phyloP scores from a whole-genome alignment of 2,888 invertebrate species.

The Cloeon dipterum region DNA sequence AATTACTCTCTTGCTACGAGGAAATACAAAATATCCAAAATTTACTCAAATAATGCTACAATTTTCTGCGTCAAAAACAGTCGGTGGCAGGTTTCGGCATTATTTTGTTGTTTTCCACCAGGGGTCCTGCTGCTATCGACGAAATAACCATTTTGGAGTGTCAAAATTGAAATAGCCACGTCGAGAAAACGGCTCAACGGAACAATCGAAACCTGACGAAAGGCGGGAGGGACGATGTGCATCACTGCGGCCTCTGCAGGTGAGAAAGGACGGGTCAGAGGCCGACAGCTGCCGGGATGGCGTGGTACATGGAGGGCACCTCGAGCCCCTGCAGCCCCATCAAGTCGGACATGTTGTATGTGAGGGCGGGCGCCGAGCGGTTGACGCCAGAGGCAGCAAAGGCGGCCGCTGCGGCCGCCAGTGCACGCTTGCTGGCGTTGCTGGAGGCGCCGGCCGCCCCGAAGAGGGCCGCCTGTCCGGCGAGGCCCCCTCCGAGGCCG shows the following conservation, averaged over 20 bases:
- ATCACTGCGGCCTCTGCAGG: constrained; percentile 16
- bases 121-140: no score
- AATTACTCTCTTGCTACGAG: no score
- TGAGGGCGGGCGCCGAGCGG: constrained; percentile 15
- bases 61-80: no score
- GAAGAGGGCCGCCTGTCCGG: not conserved
- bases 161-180: no score
- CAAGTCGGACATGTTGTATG: constrained; percentile 44
- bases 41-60: no score
- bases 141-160: no score
- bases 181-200: no score
- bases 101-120: no score
- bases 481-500: constrained; percentile 1
- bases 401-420: constrained; percentile 17
- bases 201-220: not conserved
- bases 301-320: constrained; percentile 43
- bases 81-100: no score
- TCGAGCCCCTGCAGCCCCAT: constrained; percentile 46
- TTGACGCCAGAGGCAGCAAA: constrained; percentile 20
- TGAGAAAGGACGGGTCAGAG: constrained; percentile 32
- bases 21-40: no score
- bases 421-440: constrained; percentile 17
- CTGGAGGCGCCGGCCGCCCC: no score
- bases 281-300: constrained; percentile 41
- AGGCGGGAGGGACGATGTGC: not conserved